A percentile compares a stretch with the other conserved stretches of the same genome.
phyloP scores from a whole-genome alignment of 2,113 vertebrate species.

The Dromaius novaehollandiae region DNA sequence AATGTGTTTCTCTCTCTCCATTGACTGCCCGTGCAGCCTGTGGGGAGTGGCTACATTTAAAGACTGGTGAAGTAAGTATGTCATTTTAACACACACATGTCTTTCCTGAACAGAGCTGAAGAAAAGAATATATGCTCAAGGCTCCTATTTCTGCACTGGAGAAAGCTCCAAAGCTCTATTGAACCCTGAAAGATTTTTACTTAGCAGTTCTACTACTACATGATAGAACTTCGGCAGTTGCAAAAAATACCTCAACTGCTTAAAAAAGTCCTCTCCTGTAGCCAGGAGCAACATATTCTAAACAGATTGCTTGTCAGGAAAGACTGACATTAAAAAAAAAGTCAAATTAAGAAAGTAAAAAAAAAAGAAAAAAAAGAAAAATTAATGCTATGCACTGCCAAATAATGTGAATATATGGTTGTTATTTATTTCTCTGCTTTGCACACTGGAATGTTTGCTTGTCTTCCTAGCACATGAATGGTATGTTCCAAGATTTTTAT shows the following conservation, averaged over 20 bases:
- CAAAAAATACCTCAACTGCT: background rate
- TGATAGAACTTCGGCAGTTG: background rate
- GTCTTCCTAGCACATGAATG: background rate
- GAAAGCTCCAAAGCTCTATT: background rate
- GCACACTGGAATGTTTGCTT: background rate
- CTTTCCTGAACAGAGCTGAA: background rate
- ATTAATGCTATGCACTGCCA: background rate
- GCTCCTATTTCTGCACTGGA: background rate
- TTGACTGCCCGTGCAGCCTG: background rate
- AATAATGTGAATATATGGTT: background rate
- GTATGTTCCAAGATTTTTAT: constrained; percentile 25
- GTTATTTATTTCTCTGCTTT: background rate
- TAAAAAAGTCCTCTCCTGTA: background rate
- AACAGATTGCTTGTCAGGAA: background rate
- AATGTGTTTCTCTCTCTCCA: background rate
- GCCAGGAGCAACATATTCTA: background rate
- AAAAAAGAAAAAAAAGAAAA: background rate
- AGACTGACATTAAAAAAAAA: background rate
- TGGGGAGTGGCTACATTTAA: background rate
- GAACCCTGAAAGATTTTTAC: background rate
- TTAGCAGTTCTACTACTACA: background rate
- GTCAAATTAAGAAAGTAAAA: background rate
- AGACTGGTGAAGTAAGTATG: background rate
- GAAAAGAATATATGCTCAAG: background rate
- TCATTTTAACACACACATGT: background rate